Percentiles rank a stretch among this genome's conserved stretches.
phyloP scores from a whole-genome alignment of 1,140 invertebrate genomes.

The Drosophila aff. region DNA sequence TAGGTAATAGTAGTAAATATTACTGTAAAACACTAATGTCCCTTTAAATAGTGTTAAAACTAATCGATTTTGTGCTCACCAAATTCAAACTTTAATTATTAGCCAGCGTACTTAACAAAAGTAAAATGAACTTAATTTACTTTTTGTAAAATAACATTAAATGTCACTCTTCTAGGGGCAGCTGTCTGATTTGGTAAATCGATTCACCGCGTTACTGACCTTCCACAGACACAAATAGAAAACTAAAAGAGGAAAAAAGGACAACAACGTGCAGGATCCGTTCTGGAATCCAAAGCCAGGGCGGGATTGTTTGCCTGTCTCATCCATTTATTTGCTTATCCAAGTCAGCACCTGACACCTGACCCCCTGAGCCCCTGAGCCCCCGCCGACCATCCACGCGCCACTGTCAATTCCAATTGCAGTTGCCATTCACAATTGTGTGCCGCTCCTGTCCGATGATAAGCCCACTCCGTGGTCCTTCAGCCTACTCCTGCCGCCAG shows the following conservation, averaged over 20 bases:
- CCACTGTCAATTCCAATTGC: conserved; percentile 42
- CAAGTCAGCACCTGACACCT: conserved; percentile 34
- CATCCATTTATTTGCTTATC: conserved; percentile 31
- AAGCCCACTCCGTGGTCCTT: conserved; percentile 19
- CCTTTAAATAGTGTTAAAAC: background rate
- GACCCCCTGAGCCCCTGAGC: background rate
- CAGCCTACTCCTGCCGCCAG: background rate
- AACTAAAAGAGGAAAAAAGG: background rate
- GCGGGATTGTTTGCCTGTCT: conserved; percentile 14
- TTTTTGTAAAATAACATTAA: background rate
- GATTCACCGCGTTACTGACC: conserved; percentile 5
- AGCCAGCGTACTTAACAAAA: background rate
- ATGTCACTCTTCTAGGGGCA: background rate
- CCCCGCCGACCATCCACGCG: background rate
- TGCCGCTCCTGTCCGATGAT: conserved; percentile 26
- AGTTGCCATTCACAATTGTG: conserved; percentile 44
- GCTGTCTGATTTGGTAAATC: background rate
- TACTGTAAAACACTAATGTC: background rate
- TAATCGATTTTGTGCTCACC: background rate
- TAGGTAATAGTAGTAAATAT: too few relatives aligned
- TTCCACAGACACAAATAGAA: conserved; percentile 12
- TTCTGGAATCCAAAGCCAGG: conserved; percentile 11
- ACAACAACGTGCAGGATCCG: background rate
- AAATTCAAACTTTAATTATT: background rate
- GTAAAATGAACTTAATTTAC: background rate